These are phyloP conservation scores for Hippopotamyrus pictus DNA, from an alignment of 2,797 vertebrate genomes.

Conservation along the genomic window DNA sequence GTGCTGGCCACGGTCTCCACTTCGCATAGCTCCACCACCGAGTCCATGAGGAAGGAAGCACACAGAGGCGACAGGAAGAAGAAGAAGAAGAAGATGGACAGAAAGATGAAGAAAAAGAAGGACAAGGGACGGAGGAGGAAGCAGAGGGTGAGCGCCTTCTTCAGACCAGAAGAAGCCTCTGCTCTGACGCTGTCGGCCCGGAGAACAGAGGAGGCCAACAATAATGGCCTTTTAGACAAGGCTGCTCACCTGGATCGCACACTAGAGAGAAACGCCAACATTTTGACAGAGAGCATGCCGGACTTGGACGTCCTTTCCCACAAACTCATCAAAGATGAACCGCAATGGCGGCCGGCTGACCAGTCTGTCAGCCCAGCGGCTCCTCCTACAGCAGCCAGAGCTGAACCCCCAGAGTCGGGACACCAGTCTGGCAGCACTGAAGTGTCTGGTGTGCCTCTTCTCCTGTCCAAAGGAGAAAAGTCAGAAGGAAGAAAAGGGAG, in stretches of 20 bases:
- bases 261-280: conserved; percentile 32
- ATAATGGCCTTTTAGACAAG: conserved; percentile 33
- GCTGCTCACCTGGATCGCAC: conserved; percentile 26
- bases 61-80: conserved; percentile 47
- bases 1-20: conserved; percentile 71
- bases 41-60: conserved; percentile 47
- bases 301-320: conserved; percentile 53
- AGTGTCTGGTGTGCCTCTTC: not conserved
- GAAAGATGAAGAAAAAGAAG: conserved; percentile 50
- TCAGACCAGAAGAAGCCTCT: conserved; percentile 45
- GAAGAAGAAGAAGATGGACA: conserved; percentile 45
- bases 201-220: conserved; percentile 37
- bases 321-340: conserved; percentile 64
- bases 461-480: not conserved
- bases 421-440: not conserved
- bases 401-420: conserved; percentile 24
- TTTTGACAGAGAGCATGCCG: conserved; percentile 27
- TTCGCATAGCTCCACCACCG: conserved; percentile 57
- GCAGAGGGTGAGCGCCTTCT: conserved; percentile 40
- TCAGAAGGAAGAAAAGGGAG: not conserved
- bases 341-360: conserved; percentile 36
- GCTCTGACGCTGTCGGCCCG: conserved; percentile 34
- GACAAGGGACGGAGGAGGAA: conserved; percentile 56
- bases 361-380: conserved; percentile 24
- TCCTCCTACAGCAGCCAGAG: conserved; percentile 1